Conservation (phyloP, 2,113 vertebrate species). For the Oxyura jamaicensis region DNA sequence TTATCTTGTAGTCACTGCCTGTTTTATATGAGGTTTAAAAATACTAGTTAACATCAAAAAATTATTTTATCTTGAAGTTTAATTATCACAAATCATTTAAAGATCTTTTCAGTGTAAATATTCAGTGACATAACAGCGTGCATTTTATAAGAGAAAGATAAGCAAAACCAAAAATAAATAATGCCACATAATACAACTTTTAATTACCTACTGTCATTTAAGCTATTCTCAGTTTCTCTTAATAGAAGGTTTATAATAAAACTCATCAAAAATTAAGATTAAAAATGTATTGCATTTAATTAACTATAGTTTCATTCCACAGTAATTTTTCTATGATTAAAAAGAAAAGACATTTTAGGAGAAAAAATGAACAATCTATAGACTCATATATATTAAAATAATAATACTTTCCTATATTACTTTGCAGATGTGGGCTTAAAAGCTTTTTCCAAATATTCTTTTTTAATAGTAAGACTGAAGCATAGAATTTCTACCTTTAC, state of each 20-base stretch:
- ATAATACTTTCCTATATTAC: background rate
- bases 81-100: constrained; percentile 61
- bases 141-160: constrained; percentile 73
- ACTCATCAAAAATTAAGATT: constrained; percentile 41
- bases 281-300: background rate
- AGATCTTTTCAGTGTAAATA: constrained; percentile 45
- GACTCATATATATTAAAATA: background rate
- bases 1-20: constrained; percentile 23
- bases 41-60: background rate
- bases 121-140: constrained; percentile 33
- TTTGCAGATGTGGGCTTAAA: background rate
- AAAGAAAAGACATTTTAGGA: background rate
- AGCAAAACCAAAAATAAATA: constrained; percentile 64
- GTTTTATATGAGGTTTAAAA: constrained; percentile 41
- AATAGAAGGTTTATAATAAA: constrained; percentile 31
- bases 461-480: background rate
- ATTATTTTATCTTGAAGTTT: constrained; percentile 29
- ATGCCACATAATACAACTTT: constrained; percentile 58
- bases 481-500: background rate
- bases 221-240: constrained; percentile 44
- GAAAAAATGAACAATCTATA: background rate
- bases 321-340: background rate
- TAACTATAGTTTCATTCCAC: background rate
- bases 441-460: background rate
- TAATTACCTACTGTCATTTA: constrained; percentile 68